phyloP scores from a whole-genome alignment of 1,140 invertebrate genomes.

The Tachypleus tridentatus region DNA sequence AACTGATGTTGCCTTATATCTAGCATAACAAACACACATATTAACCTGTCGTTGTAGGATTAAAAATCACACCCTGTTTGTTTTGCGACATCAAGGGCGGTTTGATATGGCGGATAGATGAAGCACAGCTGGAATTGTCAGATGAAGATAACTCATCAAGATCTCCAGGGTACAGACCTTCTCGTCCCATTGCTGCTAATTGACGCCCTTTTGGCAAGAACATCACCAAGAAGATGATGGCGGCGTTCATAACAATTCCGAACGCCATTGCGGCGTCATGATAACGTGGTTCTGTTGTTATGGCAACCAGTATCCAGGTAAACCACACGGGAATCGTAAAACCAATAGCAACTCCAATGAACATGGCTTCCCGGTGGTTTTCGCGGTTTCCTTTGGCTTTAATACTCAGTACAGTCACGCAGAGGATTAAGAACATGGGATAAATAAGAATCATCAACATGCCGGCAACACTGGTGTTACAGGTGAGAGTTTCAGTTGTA shows the following conservation, averaged over 20 bases:
- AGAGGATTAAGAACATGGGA: constrained; percentile 64
- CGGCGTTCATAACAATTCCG: constrained; percentile 65
- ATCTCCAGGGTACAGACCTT: constrained; percentile 33
- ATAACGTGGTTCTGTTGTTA: constrained; percentile 30
- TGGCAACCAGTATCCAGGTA: constrained; percentile 48
- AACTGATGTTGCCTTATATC: no score
- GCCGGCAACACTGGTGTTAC: constrained; percentile 33
- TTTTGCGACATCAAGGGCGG: no score
- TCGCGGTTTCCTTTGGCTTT: constrained; percentile 62
- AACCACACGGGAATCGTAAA: constrained; percentile 80
- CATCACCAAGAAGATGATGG: constrained; percentile 77
- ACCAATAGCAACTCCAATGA: constrained; percentile 73
- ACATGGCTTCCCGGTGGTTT: constrained; percentile 78
- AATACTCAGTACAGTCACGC: constrained; percentile 68
- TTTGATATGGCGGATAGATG: no score
- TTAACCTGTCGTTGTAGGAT: no score
- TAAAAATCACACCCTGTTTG: no score
- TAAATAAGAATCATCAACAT: constrained; percentile 65
- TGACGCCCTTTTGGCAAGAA: constrained; percentile 67
- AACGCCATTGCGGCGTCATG: constrained; percentile 42
- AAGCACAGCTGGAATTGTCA: no score
- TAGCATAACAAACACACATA: no score
- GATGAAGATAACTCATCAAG: no score
- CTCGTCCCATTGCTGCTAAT: constrained; percentile 73
- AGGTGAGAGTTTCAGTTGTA: constrained; percentile 4